Evolutionary conservation across 2,888 invertebrate species (phyloP), one percentile per base, ranked within the genome.

Genomic region (Chydorus sphaericus): DNA sequence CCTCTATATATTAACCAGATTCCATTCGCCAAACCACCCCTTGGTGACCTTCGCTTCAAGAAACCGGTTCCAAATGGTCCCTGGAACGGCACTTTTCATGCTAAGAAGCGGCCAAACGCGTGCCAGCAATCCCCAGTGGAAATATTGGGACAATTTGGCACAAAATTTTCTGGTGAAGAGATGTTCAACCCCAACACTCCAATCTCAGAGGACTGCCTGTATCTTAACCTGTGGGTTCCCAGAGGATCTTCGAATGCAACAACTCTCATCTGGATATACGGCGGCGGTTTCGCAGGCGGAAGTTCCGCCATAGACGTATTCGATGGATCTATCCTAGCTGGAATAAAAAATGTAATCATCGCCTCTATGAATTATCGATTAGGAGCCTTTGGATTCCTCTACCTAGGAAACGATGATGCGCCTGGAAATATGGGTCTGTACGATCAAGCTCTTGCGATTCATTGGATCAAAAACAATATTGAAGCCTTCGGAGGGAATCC

Each of bases 181-280:
- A 92, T 93, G 86, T 96, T 94, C 94, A 93, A 93, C 71, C 89
- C 92, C 1, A 93, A 93, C 67, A 92, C 92, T 11, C 85, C 86
- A 68, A 81, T 90, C 62, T 88, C 89, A 37, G 96, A 96, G 73
- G 96, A 96, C 72, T 97, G 96, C 68, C 76, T 96, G 6, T 96
- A 93, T 70, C 74, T 96, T 66, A 96, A 94, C 70, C 79, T 96
- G 60, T 96, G 93, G 91, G 87, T 89, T 33, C 94, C 94, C n/a
- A n/a, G 20, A 66, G 65, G 39, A 16, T 18, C 20, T n/a, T 10
- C 6, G 6, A 23, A 39, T 60, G 58, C 20, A 44, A 59, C 52
- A 18, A 33, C 36, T 16, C 20, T 52, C n/a, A 52, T 52, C 5
- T 52, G 52, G 52, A 57, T 63, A 64, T 91, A 91, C 69, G 92